These are phyloP conservation scores for Galleria mellonella DNA, from an alignment of 1,140 invertebrate species.

Conservation along the genomic window DNA sequence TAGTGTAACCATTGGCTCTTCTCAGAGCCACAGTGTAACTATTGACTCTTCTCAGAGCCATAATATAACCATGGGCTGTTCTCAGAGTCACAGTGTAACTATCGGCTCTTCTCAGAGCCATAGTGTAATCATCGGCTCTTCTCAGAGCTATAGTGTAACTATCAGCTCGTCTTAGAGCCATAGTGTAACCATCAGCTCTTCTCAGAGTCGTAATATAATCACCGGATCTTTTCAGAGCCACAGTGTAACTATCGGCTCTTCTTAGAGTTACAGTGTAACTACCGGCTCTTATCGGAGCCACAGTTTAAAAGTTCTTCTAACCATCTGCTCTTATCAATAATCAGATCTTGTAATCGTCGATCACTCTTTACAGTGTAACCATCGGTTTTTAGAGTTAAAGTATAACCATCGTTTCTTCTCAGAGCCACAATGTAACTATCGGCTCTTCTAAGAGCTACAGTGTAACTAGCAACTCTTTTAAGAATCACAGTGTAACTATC, in stretches of 20 bases:
- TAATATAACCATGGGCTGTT: neutral
- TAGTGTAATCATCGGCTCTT: no score
- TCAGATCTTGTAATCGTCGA: neutral
- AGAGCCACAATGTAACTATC: slow-evolving; percentile 10
- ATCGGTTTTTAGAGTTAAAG: slow-evolving; percentile 3
- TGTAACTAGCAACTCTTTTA: neutral
- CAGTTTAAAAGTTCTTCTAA: no score
- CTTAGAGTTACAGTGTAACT: slow-evolving; percentile 2
- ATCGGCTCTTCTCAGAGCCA: neutral
- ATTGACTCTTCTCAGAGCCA: neutral
- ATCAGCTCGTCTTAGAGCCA: no score
- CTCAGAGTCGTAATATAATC: no score
- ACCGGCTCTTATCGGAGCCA: slow-evolving; percentile 2
- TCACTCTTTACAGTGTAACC: neutral
- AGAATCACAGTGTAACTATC: neutral
- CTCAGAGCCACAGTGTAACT: no score
- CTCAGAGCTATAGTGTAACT: no score
- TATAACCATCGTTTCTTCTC: slow-evolving; percentile 8
- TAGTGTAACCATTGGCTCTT: no score
- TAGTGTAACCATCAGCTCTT: no score
- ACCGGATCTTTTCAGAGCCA: no score
- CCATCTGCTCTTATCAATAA: slow-evolving; percentile 7
- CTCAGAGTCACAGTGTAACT: slow-evolving; percentile 5
- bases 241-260: slow-evolving; percentile 1
- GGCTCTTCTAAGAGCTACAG: slow-evolving; percentile 1